Evolutionary conservation across 2,888 invertebrate species (phyloP).

Genomic region (Calameuta pallipes): DNA sequence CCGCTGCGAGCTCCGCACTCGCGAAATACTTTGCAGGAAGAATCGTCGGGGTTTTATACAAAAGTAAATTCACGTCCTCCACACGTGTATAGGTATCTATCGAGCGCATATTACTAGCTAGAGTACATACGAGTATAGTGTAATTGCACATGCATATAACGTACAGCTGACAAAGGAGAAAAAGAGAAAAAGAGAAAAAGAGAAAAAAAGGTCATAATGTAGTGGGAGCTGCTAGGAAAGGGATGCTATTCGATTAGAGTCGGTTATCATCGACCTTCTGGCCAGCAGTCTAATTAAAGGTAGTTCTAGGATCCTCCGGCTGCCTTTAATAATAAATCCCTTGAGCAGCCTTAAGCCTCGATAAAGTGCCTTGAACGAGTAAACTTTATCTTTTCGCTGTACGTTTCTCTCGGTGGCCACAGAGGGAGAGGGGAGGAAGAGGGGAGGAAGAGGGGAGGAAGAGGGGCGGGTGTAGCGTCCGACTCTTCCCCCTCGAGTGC

Average conservation of each 20-base stretch:
- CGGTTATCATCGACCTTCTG: no score
- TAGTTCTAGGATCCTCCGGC: constrained; percentile 35
- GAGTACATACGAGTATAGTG: no score
- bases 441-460: no score
- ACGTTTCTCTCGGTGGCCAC: background rate
- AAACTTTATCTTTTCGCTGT: constrained; percentile 21
- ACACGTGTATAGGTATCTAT: no score
- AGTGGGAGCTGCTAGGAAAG: constrained; percentile 36
- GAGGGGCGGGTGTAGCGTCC: background rate
- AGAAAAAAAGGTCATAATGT: constrained; percentile 26
- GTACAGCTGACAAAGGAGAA: no score
- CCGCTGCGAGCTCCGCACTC: background rate
- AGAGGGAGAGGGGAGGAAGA: background rate
- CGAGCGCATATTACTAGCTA: no score
- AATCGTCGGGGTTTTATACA: no score
- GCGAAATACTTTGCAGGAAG: constrained; percentile 22
- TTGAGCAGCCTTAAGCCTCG: constrained; percentile 30
- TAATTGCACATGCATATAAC: no score
- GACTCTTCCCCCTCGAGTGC: constrained; percentile 5
- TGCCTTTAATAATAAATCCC: constrained; percentile 48
- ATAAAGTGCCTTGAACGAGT: constrained; percentile 34
- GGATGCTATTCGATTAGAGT: no score
- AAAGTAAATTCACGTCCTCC: no score
- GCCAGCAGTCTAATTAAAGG: constrained; percentile 33
- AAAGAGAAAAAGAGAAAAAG: constrained; percentile 13